Conservation (phyloP, 2,888 invertebrate species). For the Eupithecia inturbata region DNA sequence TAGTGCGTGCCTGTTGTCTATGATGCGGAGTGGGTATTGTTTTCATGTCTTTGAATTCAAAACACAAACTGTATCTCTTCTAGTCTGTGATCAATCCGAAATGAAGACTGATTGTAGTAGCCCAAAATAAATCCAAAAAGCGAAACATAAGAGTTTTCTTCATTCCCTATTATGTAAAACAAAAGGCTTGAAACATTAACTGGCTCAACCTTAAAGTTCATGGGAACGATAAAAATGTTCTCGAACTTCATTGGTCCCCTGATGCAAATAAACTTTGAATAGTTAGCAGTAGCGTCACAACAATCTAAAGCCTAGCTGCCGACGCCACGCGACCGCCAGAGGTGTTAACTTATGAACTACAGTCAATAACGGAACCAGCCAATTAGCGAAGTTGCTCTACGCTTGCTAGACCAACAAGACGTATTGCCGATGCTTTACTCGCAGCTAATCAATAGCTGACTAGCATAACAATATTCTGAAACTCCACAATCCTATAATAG, state of each 20-base stretch:
- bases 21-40: not conserved
- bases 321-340: constrained; percentile 24
- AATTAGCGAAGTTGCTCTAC: constrained; percentile 41
- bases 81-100: not conserved
- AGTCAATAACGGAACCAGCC: constrained; percentile 42
- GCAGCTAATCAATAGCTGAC: constrained; percentile 2
- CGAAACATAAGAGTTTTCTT: not conserved
- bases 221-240: constrained; percentile 24
- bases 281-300: constrained; percentile 23
- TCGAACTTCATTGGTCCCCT: constrained; percentile 22
- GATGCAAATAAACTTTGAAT: constrained; percentile 30
- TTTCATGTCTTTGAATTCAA: not conserved
- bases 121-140: not conserved
- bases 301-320: constrained; percentile 13
- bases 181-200: constrained; percentile 6
- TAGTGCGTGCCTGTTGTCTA: not conserved
- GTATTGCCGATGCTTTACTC: constrained; percentile 23
- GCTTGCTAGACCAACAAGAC: constrained; percentile 28
- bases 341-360: constrained; percentile 39
- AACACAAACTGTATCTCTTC: not conserved
- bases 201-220: constrained; percentile 15
- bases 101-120: not conserved
- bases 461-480: not conserved
- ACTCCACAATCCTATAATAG: not conserved
- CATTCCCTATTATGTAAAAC: not conserved